phyloP scores from a whole-genome alignment of 2,797 vertebrate genomes.

The Champsocephalus gunnari region DNA sequence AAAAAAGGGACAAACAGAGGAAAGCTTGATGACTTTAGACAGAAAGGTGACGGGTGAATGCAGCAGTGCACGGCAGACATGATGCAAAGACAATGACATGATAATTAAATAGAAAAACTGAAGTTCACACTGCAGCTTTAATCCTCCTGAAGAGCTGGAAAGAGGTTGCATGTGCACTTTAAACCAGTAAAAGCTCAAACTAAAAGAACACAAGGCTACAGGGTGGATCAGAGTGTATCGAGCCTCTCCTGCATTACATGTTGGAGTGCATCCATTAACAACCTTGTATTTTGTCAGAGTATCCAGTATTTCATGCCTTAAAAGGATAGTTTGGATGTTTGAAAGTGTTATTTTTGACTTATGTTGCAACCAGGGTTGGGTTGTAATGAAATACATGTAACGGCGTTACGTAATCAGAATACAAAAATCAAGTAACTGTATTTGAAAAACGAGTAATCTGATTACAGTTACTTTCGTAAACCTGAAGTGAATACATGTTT shows the following conservation, averaged over 20 bases:
- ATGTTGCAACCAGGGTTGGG: too few species aligned
- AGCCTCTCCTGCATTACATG: neutral
- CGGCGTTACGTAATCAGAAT: too few species aligned
- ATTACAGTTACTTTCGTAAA: too few species aligned
- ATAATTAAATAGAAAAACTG: neutral
- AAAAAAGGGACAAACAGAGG: slow-evolving; percentile 2
- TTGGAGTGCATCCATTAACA: neutral
- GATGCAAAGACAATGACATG: neutral
- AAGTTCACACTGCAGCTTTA: slow-evolving; percentile 9
- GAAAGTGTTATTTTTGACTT: too few species aligned
- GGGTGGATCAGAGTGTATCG: neutral
- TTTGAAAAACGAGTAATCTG: too few species aligned
- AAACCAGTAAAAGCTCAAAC: neutral
- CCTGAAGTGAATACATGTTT: too few species aligned
- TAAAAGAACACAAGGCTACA: neutral
- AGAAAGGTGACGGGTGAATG: neutral
- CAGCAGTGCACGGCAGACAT: slow-evolving; percentile 2
- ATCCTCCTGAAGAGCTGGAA: slow-evolving; percentile 17
- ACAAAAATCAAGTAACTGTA: too few species aligned
- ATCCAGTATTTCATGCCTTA: neutral
- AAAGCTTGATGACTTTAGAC: neutral
- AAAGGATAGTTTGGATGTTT: too few species aligned
- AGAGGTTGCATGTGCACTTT: slow-evolving; percentile 7
- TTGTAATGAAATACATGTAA: too few species aligned
- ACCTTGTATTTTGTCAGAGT: neutral